A percentile compares a stretch with the other conserved stretches of the same genome.
These are phyloP conservation scores for Deroplatys truncata DNA, from an alignment of 2,888 invertebrate genomes.

Conservation along the genomic window DNA sequence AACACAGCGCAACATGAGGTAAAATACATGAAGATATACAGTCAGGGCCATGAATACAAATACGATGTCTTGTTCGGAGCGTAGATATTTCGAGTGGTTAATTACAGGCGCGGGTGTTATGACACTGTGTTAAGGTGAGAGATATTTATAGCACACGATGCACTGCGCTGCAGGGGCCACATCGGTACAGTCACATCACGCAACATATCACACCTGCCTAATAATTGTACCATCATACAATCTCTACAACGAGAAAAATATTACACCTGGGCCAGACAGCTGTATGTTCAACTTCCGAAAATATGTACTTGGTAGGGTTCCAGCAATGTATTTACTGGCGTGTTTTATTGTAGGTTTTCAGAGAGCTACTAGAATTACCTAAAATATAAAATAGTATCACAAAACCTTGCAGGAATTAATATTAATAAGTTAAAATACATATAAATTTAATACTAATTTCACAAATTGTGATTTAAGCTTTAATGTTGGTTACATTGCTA, in stretches of 20 bases:
- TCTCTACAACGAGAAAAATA: too few relatives aligned
- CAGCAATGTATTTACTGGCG: too few relatives aligned
- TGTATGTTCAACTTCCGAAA: background rate
- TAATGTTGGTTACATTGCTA: too few relatives aligned
- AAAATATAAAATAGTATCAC: too few relatives aligned
- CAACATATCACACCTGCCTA: background rate
- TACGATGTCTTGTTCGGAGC: background rate
- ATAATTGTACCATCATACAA: background rate
- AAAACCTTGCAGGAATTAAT: too few relatives aligned
- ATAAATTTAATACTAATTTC: too few relatives aligned
- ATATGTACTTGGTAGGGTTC: background rate
- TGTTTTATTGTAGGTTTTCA: too few relatives aligned
- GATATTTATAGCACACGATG: conserved; percentile 8
- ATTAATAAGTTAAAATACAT: too few relatives aligned
- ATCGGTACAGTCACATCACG: background rate
- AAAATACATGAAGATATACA: background rate
- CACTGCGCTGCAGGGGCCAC: background rate
- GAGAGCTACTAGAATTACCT: too few relatives aligned
- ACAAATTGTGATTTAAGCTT: too few relatives aligned
- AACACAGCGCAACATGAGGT: background rate
- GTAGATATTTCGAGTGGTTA: background rate
- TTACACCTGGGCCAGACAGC: background rate
- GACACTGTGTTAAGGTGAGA: conserved; percentile 1
- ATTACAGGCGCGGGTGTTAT: background rate
- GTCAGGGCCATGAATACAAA: background rate